Base-by-base conservation (phyloP, 2,888 invertebrate genomes). In the Polymixis flavicincta region DNA sequence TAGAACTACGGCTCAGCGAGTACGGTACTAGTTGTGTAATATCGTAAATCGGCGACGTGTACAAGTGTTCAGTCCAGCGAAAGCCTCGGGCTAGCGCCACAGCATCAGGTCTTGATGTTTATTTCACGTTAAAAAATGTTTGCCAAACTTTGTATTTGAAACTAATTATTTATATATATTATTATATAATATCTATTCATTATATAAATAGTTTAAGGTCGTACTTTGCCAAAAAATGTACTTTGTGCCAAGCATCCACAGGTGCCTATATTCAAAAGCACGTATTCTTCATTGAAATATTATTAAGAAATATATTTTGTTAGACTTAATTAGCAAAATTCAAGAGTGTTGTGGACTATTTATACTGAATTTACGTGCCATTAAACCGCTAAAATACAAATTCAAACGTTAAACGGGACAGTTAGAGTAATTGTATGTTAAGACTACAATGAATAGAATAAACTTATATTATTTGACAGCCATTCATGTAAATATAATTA, bases 401-500 rank as follows among this genome's bases (percentile, higher is more conserved):
- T 70, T 76, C 59, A 74, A 74, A 64, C 67, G 59, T 82, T 74
- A 76, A 71, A 71, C 73, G 65, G 80, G 66, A 84, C 68, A 72
- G 73, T 79, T 75, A 80, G 63, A 74, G 52, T 84, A 80, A 77
- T 76, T 75, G 80, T 84, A 78, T 83, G 83, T 76, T 81, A 86
- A 63, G 84, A 76, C 85, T 89, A 89, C 85, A 80, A 85, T 89
- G 83, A 88, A 89, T 83, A 88, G 80, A 85, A 88, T 79, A 81
- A 13, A 42, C 3, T 3, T 42, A 42, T 75, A 84, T 86, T 85
- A 88, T 83, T 86, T 87, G 74, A 90, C 88, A 92, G 91, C 89
- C 87, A 91, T 89, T 89, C 87, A 89, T 95, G 95, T 95, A 95
- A 92, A 95, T 95, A 90, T 88, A 84, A 88, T 90, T 85, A 90